Evolutionary conservation across 2,113 vertebrate species (phyloP).

Genomic region (Mastomys coucha): DNA sequence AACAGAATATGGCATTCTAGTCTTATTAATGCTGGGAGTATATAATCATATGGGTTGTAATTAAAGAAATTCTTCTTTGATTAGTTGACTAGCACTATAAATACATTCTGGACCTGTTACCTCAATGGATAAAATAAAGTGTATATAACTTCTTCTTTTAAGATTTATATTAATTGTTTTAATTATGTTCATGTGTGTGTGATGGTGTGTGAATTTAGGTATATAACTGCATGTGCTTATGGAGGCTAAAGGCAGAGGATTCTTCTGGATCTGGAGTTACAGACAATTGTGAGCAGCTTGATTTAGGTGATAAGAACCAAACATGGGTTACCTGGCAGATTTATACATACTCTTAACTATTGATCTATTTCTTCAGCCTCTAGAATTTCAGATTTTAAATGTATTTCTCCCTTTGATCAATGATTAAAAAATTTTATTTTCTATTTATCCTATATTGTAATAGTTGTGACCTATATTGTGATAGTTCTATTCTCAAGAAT

Average conservation of each 20-base stretch:
- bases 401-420: neutral
- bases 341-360: neutral
- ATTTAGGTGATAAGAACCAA: neutral
- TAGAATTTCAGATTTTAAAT: neutral
- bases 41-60: neutral
- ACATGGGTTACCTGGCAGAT: neutral
- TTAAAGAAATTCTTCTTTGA: slow-evolving; percentile 16
- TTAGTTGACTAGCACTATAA: neutral
- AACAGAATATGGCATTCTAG: slow-evolving; percentile 4
- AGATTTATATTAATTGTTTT: neutral
- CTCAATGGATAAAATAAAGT: slow-evolving; percentile 7
- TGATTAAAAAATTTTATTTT: slow-evolving; percentile 26
- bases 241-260: neutral
- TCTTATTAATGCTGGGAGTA: neutral
- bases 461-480: neutral
- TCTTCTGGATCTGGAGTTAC: no score
- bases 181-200: neutral
- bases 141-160: neutral
- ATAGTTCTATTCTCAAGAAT: neutral
- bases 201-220: neutral
- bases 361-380: neutral
- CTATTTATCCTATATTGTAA: neutral
- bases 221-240: neutral
- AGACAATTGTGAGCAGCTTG: no score
- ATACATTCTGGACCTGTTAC: neutral